A percentile compares a stretch with the other conserved stretches of the same genome.
phyloP scores from a whole-genome alignment of 2,113 vertebrate genomes.

The Xerus inauris region DNA sequence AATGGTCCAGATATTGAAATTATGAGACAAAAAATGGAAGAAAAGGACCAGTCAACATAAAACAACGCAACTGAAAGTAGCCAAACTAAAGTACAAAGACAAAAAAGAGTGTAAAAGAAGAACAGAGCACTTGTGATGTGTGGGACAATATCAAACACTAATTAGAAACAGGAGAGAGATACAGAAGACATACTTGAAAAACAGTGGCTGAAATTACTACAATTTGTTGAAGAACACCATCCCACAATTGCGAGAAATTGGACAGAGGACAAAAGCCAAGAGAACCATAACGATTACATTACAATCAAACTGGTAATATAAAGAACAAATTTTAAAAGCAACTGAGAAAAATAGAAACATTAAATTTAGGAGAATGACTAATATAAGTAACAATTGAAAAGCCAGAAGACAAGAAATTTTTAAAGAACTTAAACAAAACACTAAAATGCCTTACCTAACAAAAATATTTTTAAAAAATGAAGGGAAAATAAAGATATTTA shows the following conservation, averaged over 20 bases:
- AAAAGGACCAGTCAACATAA: neutral
- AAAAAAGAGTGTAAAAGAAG: neutral
- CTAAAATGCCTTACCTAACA: neutral
- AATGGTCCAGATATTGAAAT: neutral
- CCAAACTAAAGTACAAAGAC: neutral
- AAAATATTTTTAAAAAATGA: neutral
- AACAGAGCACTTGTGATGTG: neutral
- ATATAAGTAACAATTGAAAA: neutral
- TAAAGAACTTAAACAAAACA: neutral
- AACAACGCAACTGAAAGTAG: neutral
- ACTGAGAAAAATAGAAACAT: neutral
- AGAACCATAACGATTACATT: neutral
- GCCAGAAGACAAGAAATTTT: neutral
- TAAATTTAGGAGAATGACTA: neutral
- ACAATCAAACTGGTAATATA: neutral
- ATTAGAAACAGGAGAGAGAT: neutral
- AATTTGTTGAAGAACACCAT: neutral
- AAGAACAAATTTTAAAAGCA: neutral
- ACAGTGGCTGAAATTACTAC: neutral
- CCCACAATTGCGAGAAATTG: neutral
- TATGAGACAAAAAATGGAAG: neutral
- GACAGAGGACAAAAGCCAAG: neutral
- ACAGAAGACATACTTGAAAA: neutral
- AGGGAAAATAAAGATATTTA: neutral
- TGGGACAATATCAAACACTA: neutral